Evolutionary conservation across 2,113 vertebrate species (phyloP), one percentile per base, ranked within the genome.

Genomic region (Rhinogobius similis): DNA sequence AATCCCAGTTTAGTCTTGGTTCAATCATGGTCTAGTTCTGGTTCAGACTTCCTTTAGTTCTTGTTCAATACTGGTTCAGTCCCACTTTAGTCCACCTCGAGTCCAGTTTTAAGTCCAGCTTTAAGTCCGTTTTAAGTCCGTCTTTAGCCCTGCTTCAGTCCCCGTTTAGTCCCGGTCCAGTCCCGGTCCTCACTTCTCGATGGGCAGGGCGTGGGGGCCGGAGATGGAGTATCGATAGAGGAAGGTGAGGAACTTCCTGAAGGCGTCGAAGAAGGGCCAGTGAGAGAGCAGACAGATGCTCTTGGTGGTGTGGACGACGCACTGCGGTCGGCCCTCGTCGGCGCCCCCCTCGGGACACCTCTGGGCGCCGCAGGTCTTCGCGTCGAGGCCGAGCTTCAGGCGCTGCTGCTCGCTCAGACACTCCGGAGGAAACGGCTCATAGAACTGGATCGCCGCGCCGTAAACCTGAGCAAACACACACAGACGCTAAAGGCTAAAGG

Each of bases 151-250:
- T n/a, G n/a, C 12, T 2, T 12, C 41, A 3, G 41, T 43, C 12
- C 41, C 41, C n/a, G n/a, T n/a, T n/a, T n/a, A n/a, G 2, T 3
- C 14, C 41, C 12, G 1, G 41, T 50, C 20, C n/a, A 10, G 46
- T 13, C 13, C 41, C 6, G 14, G 52, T 56, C 24, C 97, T 97
- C 92, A 99, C 98, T 98, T 99, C 87, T 99, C 98, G 78, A 99
- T 99, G 82, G 98, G 97, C 69, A 98, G 93, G 48, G 94, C 95
- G 21, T 99, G 97, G 21, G 98, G 98, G 21, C 97, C 97, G 58
- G 98, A 99, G 90, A 99, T 99, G 88, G 97, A 99, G 85, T 99
- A 99, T 74, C 98, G 96, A 79, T 98, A 99, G 1, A 99, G 93
- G 89, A 99, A 99, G 77, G 97, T 98, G 63, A 99, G 95, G 86